Conservation (phyloP, 1,140 invertebrate genomes). For the Trachymyrmex septentrionalis region DNA sequence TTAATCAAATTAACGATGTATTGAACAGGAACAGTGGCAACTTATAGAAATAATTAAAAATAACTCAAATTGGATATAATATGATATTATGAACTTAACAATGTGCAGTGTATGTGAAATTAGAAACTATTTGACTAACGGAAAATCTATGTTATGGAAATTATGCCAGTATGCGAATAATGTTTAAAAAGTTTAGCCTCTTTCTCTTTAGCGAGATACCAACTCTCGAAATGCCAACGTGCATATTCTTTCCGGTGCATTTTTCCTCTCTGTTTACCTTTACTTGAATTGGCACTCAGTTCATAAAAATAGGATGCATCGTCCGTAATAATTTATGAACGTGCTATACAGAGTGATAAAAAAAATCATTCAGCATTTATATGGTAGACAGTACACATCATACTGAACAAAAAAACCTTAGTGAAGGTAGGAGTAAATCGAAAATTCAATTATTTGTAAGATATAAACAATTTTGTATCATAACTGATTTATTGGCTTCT, state of each 20-base stretch:
- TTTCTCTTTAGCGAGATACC: conserved; percentile 25
- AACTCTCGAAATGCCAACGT: conserved; percentile 5
- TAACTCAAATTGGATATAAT: no score
- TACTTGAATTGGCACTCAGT: conserved; percentile 3
- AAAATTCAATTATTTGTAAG: no score
- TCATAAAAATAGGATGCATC: conserved; percentile 40
- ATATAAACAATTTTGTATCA: no score
- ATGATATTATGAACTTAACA: no score
- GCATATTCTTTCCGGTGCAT: conserved; percentile 12
- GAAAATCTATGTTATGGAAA: neutral
- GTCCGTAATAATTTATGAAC: conserved; percentile 10
- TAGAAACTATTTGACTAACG: neutral
- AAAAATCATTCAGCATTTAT: no score
- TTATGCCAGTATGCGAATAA: conserved; percentile 14
- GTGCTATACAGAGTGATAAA: neutral
- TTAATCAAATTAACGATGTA: no score
- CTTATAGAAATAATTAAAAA: no score
- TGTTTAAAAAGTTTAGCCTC: conserved; percentile 28
- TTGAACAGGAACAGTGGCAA: no score
- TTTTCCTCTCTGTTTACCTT: conserved; percentile 33
- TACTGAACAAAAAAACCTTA: no score
- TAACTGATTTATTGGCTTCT: no score
- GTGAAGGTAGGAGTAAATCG: no score
- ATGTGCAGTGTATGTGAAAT: neutral
- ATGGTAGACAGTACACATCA: no score